A percentile compares a stretch with the other conserved stretches of the same genome.
phyloP scores from a whole-genome alignment of 2,888 invertebrate species.

The Apoderus coryli region DNA sequence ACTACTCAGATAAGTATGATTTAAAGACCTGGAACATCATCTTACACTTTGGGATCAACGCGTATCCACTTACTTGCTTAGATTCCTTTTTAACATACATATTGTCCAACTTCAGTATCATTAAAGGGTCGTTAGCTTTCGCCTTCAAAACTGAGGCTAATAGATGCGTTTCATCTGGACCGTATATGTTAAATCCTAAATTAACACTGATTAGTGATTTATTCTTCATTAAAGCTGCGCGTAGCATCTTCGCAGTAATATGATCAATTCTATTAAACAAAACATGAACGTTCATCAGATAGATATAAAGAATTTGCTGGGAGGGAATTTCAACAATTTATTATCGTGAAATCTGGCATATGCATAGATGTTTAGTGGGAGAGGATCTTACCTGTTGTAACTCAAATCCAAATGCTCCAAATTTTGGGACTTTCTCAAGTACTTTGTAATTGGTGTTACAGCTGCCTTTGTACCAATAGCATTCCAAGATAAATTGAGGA shows the following conservation, averaged over 20 bases:
- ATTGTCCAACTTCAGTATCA: constrained; percentile 35
- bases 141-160: constrained; percentile 30
- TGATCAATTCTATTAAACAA: constrained; percentile 4
- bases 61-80: constrained; percentile 24
- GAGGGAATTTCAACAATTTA: too few relatives aligned
- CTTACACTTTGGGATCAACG: too few relatives aligned
- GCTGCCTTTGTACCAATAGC: constrained; percentile 28
- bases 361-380: too few relatives aligned
- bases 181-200: constrained; percentile 37
- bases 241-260: constrained; percentile 28
- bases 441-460: constrained; percentile 22
- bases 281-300: constrained; percentile 3
- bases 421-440: constrained; percentile 19
- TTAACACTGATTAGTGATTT: constrained; percentile 31
- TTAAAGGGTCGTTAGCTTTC: constrained; percentile 25
- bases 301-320: too few relatives aligned
- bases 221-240: constrained; percentile 33
- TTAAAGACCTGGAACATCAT: constrained; percentile 5
- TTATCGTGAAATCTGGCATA: too few relatives aligned
- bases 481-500: constrained; percentile 37
- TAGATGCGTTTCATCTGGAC: constrained; percentile 32
- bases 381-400: constrained; percentile 30
- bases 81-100: constrained; percentile 34
- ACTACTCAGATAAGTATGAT: too few relatives aligned
- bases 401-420: constrained; percentile 29